These are phyloP conservation scores for Poecilia velifera DNA, from an alignment of 2,797 vertebrate species.

Conservation along the genomic window DNA sequence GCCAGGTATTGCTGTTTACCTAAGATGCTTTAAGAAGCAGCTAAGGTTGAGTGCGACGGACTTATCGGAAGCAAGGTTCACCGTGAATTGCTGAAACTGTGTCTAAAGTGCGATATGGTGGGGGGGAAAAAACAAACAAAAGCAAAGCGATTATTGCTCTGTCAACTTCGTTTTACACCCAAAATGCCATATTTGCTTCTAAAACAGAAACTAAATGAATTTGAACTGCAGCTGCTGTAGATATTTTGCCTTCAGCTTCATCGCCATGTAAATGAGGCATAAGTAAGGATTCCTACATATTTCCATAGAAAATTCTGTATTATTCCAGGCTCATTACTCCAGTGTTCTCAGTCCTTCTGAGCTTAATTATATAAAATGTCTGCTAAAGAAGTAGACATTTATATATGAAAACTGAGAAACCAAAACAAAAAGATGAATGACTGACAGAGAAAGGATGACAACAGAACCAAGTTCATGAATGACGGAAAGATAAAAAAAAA, in stretches of 20 bases:
- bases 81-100: neutral
- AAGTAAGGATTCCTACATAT: neutral
- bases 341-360: neutral
- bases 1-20: conserved; percentile 44
- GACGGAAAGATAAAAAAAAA: neutral
- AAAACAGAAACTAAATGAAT: neutral
- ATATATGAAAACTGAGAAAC: neutral
- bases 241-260: neutral
- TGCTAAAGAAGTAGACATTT: neutral
- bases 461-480: neutral
- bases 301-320: neutral
- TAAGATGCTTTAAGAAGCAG: conserved; percentile 41
- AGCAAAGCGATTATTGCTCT: neutral
- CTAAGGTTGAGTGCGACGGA: conserved; percentile 26
- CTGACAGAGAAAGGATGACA: neutral
- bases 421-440: neutral
- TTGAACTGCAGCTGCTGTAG: neutral
- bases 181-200: neutral
- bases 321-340: neutral
- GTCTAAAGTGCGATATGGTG: neutral
- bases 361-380: neutral
- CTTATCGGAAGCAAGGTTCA: conserved; percentile 19
- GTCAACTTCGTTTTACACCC: neutral
- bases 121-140: neutral
- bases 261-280: neutral